Base-by-base conservation (phyloP, 2,888 invertebrate species). In the Agrochola macilenta region DNA sequence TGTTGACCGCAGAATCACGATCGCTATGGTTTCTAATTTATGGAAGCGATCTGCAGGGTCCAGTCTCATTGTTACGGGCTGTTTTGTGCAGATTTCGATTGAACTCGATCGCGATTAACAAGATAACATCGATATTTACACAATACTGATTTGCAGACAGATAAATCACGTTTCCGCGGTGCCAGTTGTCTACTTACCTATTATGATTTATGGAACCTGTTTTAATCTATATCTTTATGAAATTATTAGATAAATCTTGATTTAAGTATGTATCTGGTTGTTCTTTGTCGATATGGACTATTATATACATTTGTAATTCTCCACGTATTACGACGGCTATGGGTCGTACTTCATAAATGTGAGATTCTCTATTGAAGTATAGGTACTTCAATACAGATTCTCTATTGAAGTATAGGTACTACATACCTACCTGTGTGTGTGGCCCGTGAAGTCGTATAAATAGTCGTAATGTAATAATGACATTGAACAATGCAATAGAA, bases 1-100 rank as follows among this genome's bases (percentile, higher is more conserved):
- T 83, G 82, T 79, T 84, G 76, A 86, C 70, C 73, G 74, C 60
- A 75, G 78, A 79, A 78, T 79, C 76, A 75, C 82, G 81, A 85
- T 86, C 82, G 88, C 89, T 89, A 90, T 90, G 88, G 91, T 92
- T 92, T 92, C 89, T 92, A 92, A 90, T 90, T 90, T 89, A 91
- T 90, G 89, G 91, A 85, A 86, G 78, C 76, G 26, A 74, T 66
- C 85, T 82, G 65, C 35, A 14, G 39, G 23, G 30, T 86, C 77
- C 79, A 82, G 82, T 86, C 82, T 78, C 84, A 86, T 89, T 89
- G 89, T 89, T 83, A 60, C 39, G 60, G 70, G 61, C 23, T 43
- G 54, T 69, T 82, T 81, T 74, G 76, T 74, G 76, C 58, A 74
- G 69, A 73, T 79, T 69, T 68, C 64, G 69, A 83, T 72, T 74